Conservation (phyloP, 2,113 vertebrate species). For the Baryphthengus martii region DNA sequence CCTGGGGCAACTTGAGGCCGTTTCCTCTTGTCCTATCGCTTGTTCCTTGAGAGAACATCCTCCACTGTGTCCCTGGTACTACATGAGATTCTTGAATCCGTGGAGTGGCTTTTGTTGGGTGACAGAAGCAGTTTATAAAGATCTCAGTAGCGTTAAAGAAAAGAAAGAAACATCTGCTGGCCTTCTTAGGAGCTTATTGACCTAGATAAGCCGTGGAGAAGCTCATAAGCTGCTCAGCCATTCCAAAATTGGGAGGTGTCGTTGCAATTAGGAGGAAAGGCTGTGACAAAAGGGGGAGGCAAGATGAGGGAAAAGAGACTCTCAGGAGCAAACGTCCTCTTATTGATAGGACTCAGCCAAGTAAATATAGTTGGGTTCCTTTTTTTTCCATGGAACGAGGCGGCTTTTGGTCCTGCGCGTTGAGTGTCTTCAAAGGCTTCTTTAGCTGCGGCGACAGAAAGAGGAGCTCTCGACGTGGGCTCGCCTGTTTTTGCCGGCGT, state of each 20-base stretch:
- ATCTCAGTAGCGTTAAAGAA: background rate
- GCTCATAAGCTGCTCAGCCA: constrained; percentile 64
- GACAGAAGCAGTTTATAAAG: background rate
- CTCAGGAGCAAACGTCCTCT: background rate
- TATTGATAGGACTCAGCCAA: background rate
- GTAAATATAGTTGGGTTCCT: background rate
- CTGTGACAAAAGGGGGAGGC: constrained; percentile 7
- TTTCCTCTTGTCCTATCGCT: background rate
- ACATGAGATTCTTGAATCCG: background rate
- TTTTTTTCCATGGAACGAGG: background rate
- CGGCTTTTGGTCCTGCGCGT: background rate
- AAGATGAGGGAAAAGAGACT: background rate
- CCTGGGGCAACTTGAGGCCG: background rate
- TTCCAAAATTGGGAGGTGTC: constrained; percentile 53
- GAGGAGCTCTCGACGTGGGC: background rate
- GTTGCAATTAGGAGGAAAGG: constrained; percentile 42
- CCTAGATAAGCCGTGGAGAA: constrained; percentile 60
- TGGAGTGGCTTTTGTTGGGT: background rate
- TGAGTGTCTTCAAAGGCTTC: background rate
- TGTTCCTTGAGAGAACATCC: background rate
- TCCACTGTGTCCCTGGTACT: background rate
- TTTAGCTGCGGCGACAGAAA: background rate
- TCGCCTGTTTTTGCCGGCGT: background rate
- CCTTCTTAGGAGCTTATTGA: constrained; percentile 56
- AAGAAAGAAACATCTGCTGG: constrained; percentile 62